phyloP scores from a whole-genome alignment of 2,888 invertebrate genomes.

The Pegoplata infirma region DNA sequence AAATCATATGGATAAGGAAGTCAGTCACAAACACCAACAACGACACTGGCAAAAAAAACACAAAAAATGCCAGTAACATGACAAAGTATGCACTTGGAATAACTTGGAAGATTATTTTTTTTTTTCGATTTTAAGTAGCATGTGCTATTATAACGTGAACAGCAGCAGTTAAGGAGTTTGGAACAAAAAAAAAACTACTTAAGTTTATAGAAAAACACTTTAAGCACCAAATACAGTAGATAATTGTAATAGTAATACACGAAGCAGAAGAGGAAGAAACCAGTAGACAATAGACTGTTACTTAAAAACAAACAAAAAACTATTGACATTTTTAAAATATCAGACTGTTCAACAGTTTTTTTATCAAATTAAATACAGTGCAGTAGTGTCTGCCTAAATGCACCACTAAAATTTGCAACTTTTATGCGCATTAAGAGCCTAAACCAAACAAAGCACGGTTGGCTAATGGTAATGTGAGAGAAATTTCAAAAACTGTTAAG shows the following conservation, averaged over 20 bases:
- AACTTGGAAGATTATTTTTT: slow-evolving; percentile 15
- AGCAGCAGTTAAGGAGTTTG: slow-evolving; percentile 38
- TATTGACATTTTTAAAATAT: slow-evolving; percentile 9
- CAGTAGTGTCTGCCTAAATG: too few species aligned
- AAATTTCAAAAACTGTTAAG: too few species aligned
- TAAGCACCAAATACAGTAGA: slow-evolving; percentile 11
- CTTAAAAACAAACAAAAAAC: background rate
- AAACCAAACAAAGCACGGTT: too few species aligned
- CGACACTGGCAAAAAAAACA: too few species aligned
- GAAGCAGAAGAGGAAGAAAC: slow-evolving; percentile 1
- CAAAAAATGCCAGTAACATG: slow-evolving; percentile 46
- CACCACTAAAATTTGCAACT: too few species aligned
- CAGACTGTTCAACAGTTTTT: background rate
- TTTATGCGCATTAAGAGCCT: too few species aligned
- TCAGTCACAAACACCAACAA: too few species aligned
- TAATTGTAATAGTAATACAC: slow-evolving; percentile 11
- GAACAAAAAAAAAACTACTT: slow-evolving; percentile 12
- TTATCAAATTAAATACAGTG: background rate
- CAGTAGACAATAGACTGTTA: background rate
- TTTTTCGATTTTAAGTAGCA: slow-evolving; percentile 56
- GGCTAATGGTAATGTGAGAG: too few species aligned
- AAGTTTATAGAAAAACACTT: slow-evolving; percentile 21
- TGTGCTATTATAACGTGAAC: slow-evolving; percentile 36
- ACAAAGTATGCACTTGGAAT: slow-evolving; percentile 27
- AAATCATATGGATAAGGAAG: slow-evolving; percentile 55